Evolutionary conservation across 1,140 invertebrate genomes (phyloP).

Genomic region (Babylonia areolata): DNA sequence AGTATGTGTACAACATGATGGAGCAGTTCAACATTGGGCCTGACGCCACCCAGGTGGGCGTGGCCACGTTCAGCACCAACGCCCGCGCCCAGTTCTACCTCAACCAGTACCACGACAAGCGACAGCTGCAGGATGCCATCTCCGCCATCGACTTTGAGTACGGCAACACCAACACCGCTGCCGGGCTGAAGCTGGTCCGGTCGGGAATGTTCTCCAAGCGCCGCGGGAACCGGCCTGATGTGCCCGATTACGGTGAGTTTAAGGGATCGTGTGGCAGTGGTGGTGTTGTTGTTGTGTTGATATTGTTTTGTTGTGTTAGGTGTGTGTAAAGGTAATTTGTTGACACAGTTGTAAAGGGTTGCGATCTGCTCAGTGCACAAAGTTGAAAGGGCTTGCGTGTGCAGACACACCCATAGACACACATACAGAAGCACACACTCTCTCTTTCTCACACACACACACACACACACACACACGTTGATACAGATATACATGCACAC

Average conservation of each 20-base stretch:
- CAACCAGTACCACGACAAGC: slow-evolving; percentile 56
- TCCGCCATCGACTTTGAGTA: slow-evolving; percentile 63
- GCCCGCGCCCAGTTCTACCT: slow-evolving; percentile 66
- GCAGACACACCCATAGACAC: no score
- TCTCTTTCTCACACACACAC: no score
- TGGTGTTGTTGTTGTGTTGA: background rate
- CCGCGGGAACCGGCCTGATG: slow-evolving; percentile 59
- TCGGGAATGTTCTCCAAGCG: slow-evolving; percentile 52
- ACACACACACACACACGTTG: no score
- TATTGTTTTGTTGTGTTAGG: background rate
- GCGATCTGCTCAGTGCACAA: no score
- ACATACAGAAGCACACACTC: no score
- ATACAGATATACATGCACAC: no score
- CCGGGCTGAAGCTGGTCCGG: slow-evolving; percentile 59
- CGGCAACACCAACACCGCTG: slow-evolving; percentile 69
- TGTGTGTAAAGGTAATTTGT: background rate
- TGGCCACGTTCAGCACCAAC: slow-evolving; percentile 62
- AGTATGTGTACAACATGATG: slow-evolving; percentile 59
- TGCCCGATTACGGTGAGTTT: slow-evolving; percentile 64
- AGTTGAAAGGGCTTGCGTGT: no score
- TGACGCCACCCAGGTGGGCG: slow-evolving; percentile 58
- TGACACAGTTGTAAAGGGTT: background rate
- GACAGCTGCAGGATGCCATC: slow-evolving; percentile 59
- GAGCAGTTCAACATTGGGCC: slow-evolving; percentile 64
- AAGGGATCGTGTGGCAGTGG: background rate